Evolutionary conservation across 2,797 vertebrate species (phyloP), one percentile per base, ranked within the genome.

Genomic region (Gadopsis marmoratus): DNA sequence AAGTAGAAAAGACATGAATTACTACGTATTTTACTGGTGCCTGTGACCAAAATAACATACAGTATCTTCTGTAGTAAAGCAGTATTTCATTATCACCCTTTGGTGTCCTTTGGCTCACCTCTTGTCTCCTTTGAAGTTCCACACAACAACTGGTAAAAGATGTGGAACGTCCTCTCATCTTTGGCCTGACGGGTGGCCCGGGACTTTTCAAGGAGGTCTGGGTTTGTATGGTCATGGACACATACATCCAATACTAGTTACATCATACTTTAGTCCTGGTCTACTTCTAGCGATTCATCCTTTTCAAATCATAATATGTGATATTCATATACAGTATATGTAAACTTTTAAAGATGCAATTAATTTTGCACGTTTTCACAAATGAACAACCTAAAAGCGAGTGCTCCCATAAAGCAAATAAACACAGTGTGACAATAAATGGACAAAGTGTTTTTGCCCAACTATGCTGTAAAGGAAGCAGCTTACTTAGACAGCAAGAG

Each of bases 201-300:
- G 0, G 97, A 98, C 92, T 97, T 98, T 92, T 98, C 97, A 88
- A 98, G 92, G 84, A 98, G 96, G 91, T 98, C 97, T 98, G 86
- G 51, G 74, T 82, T 80, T n/a, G 79, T 37, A n/a, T 39, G 31
- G 90, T 95, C 79, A 95, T 67, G 86, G 90, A 78, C 29, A 70
- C 58, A 12, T 60, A 29, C 0, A 10, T 31, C 29, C 47, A 21
- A 33, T 31, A 59, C 33, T 64, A 23, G 17, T 41, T 35, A n/a
- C 33, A 74, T 35, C 1, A 33, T 7, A 19, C 45, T 31, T 53
- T 9, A 55, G 7, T 7, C 16, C 26, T 53, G 29, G 6, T 69
- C 9, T 58, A 35, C n/a, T 2, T 54, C 12, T 16, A 4, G 19
- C 2, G 0, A 33, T 41, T 10, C 14, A 31, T 17, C 2, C 4